phyloP scores from a whole-genome alignment of 2,888 invertebrate species.

The Philereme transversata region DNA sequence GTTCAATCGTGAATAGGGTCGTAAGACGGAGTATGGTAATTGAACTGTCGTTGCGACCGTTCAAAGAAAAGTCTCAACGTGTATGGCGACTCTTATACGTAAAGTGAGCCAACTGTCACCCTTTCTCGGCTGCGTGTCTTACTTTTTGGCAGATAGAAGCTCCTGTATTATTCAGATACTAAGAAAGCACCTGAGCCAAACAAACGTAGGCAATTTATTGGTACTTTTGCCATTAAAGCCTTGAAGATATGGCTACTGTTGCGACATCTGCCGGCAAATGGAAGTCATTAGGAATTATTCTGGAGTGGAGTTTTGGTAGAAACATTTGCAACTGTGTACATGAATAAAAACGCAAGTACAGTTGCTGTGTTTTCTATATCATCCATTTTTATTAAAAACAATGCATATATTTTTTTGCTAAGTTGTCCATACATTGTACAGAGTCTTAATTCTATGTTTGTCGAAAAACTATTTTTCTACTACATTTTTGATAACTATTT shows the following conservation, averaged over 20 bases:
- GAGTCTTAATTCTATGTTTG: too few species aligned
- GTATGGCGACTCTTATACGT: too few species aligned
- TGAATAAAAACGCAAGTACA: neutral
- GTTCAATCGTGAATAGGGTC: too few species aligned
- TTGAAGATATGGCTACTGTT: conserved; percentile 20
- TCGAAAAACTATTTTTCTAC: too few species aligned
- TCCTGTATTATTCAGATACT: conserved; percentile 44
- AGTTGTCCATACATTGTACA: too few species aligned
- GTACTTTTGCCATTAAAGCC: conserved; percentile 34
- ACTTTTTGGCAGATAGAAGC: conserved; percentile 34
- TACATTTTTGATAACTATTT: neutral
- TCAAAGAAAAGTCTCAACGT: too few species aligned
- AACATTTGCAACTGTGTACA: neutral
- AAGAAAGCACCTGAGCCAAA: conserved; percentile 50
- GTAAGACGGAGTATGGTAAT: too few species aligned
- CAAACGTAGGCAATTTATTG: conserved; percentile 50
- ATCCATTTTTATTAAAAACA: too few species aligned
- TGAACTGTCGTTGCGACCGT: too few species aligned
- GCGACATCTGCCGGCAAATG: conserved; percentile 16
- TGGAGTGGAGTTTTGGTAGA: neutral
- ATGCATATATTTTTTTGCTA: too few species aligned
- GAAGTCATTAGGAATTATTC: conserved; percentile 12
- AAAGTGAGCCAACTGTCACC: neutral
- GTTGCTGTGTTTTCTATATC: too few species aligned
- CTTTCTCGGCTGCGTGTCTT: conserved; percentile 16